phyloP scores from a whole-genome alignment of 2,888 invertebrate species.

The Ctenicera cuprea region DNA sequence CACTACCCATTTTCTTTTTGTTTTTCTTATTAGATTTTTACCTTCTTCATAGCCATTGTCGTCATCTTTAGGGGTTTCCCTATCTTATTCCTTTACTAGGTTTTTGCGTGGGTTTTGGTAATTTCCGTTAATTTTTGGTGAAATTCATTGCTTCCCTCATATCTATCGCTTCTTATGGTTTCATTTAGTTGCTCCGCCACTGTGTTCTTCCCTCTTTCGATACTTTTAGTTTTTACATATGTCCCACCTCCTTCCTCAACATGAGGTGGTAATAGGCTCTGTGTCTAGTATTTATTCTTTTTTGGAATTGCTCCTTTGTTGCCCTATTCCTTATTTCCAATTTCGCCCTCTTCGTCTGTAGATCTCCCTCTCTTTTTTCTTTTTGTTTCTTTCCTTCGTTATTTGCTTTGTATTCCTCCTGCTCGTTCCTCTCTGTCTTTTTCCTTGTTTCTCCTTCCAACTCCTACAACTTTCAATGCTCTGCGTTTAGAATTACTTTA shows the following conservation, averaged over 20 bases:
- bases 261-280: not conserved
- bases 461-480: slow-evolving; percentile 3
- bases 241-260: not conserved
- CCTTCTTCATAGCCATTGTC: slow-evolving; percentile 13
- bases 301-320: not conserved
- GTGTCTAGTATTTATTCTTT: not conserved
- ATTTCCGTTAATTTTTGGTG: not conserved
- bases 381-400: not conserved
- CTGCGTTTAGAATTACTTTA: slow-evolving; percentile 31
- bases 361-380: not conserved
- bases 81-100: not conserved
- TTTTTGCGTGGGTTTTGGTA: not conserved
- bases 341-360: not conserved
- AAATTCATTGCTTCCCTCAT: not conserved
- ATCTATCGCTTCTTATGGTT: slow-evolving; percentile 1
- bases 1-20: slow-evolving; percentile 10
- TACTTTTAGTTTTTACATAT: not conserved
- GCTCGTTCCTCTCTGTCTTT: not conserved
- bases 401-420: slow-evolving; percentile 5
- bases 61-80: not conserved
- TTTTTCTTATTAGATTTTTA: slow-evolving; percentile 5
- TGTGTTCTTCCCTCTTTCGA: not conserved
- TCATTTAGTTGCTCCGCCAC: not conserved
- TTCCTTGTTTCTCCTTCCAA: slow-evolving; percentile 8
- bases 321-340: not conserved